phyloP scores from a whole-genome alignment of 2,888 invertebrate genomes.

The Octodonta nipae region DNA sequence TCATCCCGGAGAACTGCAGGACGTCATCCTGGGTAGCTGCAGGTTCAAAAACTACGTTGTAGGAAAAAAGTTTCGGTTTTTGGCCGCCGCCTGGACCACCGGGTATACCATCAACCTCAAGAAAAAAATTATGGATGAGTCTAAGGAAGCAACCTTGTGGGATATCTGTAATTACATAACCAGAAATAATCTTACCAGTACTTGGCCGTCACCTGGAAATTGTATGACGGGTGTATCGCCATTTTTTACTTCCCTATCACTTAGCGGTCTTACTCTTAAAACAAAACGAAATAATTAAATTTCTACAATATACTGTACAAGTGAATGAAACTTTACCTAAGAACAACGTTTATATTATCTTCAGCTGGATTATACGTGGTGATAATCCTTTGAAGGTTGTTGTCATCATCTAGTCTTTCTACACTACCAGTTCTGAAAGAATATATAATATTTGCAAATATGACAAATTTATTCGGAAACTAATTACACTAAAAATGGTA shows the following conservation, averaged over 20 bases:
- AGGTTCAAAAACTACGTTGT: constrained; percentile 88
- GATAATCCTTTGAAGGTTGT: constrained; percentile 34
- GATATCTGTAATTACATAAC: no score
- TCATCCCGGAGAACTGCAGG: constrained; percentile 79
- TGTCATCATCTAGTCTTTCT: constrained; percentile 36
- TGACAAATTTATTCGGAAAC: no score
- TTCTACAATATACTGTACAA: neutral
- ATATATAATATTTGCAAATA: no score
- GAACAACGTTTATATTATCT: constrained; percentile 80
- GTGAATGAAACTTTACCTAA: constrained; percentile 46
- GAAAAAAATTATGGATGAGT: neutral
- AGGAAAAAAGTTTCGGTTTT: constrained; percentile 79
- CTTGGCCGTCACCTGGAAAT: constrained; percentile 83
- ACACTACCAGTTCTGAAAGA: constrained; percentile 36
- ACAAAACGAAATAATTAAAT: neutral
- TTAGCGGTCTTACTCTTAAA: constrained; percentile 72
- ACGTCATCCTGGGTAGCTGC: constrained; percentile 77
- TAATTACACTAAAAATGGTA: no score
- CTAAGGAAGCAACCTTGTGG: no score
- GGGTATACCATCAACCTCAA: constrained; percentile 39
- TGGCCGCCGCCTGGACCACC: constrained; percentile 43
- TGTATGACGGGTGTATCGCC: constrained; percentile 59
- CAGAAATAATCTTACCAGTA: constrained; percentile 37
- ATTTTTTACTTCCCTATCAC: constrained; percentile 55
- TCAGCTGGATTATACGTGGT: constrained; percentile 45